Conservation (phyloP, 2,797 vertebrate genomes). For the Rachycentron canadum region DNA sequence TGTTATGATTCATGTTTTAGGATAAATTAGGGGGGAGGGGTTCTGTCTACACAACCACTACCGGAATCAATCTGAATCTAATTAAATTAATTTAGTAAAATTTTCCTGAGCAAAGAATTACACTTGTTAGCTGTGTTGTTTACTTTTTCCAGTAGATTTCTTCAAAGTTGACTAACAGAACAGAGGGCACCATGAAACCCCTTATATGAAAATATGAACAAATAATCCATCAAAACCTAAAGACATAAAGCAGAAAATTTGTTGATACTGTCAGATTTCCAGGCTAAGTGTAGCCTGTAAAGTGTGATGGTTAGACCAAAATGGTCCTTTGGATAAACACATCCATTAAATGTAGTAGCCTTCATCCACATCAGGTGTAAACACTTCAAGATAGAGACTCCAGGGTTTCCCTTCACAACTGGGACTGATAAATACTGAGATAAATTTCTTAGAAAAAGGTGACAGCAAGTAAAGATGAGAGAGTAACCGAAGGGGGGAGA, state of each 20-base stretch:
- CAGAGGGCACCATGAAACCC: not conserved
- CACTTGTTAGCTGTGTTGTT: not conserved
- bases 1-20: not conserved
- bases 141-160: not conserved
- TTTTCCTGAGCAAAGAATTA: constrained; percentile 38
- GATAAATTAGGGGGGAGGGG: not conserved
- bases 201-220: not conserved
- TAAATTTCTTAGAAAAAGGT: constrained; percentile 23
- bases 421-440: constrained; percentile 60
- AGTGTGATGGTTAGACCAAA: too few species aligned
- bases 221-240: not conserved
- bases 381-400: not conserved
- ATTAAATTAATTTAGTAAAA: not conserved
- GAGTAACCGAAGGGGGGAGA: constrained; percentile 13
- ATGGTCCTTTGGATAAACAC: not conserved
- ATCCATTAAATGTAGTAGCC: not conserved
- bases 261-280: not conserved
- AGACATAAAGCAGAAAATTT: not conserved
- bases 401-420: not conserved
- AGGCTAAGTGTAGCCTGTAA: not conserved
- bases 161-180: not conserved
- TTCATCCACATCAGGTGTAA: not conserved
- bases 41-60: not conserved
- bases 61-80: not conserved
- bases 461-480: constrained; percentile 36